phyloP scores from a whole-genome alignment of 2,797 vertebrate species.

The Cynodonichthys magdalenae region DNA sequence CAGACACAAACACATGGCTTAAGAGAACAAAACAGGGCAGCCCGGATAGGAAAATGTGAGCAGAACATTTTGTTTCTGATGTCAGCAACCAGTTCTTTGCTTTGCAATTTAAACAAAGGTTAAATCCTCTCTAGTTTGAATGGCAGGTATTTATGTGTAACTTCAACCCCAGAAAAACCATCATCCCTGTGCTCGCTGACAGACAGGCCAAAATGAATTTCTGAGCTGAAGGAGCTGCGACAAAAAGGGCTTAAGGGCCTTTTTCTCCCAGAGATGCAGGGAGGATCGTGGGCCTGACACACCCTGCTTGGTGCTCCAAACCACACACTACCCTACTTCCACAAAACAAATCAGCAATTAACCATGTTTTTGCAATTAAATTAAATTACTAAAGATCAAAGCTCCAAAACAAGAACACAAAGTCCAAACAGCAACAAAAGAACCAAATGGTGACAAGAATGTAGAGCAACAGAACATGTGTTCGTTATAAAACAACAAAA shows the following conservation, averaged over 20 bases:
- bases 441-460: background rate
- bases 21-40: constrained; percentile 5
- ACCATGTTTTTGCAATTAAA: no score
- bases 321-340: constrained; percentile 10
- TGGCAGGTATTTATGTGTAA: constrained; percentile 30
- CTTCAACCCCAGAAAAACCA: constrained; percentile 47
- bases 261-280: background rate
- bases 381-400: background rate
- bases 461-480: background rate
- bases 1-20: background rate
- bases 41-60: background rate
- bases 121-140: constrained; percentile 31
- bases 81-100: constrained; percentile 13
- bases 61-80: constrained; percentile 18
- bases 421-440: background rate
- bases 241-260: constrained; percentile 27
- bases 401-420: background rate
- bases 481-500: background rate
- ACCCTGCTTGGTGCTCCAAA: constrained; percentile 29
- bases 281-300: constrained; percentile 17
- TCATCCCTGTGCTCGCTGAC: constrained; percentile 34
- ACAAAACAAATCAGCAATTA: background rate
- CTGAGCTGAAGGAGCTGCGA: constrained; percentile 38
- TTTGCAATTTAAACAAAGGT: constrained; percentile 27
- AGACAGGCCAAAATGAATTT: constrained; percentile 14